Evolutionary conservation across 2,797 vertebrate species (phyloP).

Genomic region (Anas georgica): DNA sequence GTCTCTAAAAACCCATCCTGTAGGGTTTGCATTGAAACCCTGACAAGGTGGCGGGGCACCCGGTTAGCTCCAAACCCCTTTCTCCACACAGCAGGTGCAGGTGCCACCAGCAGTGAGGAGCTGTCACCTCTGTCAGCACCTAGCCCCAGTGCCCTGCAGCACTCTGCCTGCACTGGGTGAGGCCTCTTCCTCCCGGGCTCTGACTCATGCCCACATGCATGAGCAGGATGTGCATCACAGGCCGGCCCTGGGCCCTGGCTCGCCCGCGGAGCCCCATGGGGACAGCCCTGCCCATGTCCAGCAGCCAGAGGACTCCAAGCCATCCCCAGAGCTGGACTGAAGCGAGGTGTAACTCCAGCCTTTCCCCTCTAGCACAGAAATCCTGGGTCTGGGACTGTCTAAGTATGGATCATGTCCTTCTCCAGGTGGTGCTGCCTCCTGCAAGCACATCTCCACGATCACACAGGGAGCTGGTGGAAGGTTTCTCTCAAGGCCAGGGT

Average conservation of each 20-base stretch:
- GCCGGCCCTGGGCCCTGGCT: conserved; percentile 17
- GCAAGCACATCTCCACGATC: accelerated
- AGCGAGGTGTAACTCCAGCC: accelerated
- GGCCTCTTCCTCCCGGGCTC: conserved; percentile 55
- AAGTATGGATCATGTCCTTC: neutral
- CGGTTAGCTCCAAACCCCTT: neutral
- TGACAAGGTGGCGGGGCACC: accelerated
- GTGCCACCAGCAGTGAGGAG: neutral
- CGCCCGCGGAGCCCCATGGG: accelerated
- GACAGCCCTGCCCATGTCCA: neutral
- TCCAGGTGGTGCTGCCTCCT: neutral
- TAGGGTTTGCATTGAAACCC: accelerated
- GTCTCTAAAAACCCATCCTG: neutral
- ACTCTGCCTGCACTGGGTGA: conserved; percentile 28
- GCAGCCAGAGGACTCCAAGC: neutral
- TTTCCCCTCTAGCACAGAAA: neutral
- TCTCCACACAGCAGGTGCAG: accelerated
- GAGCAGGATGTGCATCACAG: conserved; percentile 68
- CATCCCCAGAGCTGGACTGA: neutral
- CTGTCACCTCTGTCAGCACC: neutral
- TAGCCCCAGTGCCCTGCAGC: neutral
- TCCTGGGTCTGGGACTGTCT: accelerated
- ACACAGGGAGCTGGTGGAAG: no score
- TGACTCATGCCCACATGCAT: conserved; percentile 67
- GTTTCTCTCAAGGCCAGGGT: neutral